phyloP scores from a whole-genome alignment of 1,140 invertebrate genomes.

The Steinernema khuongi region DNA sequence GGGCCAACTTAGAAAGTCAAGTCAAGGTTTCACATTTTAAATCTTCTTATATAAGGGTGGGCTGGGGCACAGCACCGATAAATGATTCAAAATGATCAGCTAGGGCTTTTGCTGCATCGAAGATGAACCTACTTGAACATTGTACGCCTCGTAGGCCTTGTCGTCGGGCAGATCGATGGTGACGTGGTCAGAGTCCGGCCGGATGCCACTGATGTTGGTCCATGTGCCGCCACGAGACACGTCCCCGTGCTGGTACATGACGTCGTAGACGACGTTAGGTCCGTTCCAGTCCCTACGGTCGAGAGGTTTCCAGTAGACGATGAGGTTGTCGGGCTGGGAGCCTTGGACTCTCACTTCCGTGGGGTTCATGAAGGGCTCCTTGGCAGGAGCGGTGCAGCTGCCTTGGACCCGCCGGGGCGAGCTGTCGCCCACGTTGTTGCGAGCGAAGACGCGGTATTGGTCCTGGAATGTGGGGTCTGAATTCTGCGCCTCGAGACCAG shows the following conservation, averaged over 20 bases:
- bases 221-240: neutral
- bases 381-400: conserved; percentile 77
- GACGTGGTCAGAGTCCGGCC: conserved; percentile 48
- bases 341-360: conserved; percentile 86
- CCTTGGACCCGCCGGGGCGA: conserved; percentile 68
- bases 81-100: too few relatives aligned
- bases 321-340: conserved; percentile 77
- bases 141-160: conserved; percentile 49
- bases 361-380: conserved; percentile 85
- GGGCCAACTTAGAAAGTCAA: conserved; percentile 3
- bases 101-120: too few relatives aligned
- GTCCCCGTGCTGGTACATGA: conserved; percentile 35
- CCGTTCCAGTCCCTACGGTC: conserved; percentile 58
- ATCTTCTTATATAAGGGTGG: too few relatives aligned
- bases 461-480: conserved; percentile 66
- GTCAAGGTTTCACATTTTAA: neutral
- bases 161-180: conserved; percentile 52
- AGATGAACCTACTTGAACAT: conserved; percentile 51
- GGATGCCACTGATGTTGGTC: conserved; percentile 31
- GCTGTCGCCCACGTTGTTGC: conserved; percentile 86
- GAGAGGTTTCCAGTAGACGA: conserved; percentile 72
- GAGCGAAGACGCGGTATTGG: conserved; percentile 85
- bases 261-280: conserved; percentile 48
- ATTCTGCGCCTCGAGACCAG: neutral
- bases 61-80: too few relatives aligned